These are phyloP conservation scores for Galeruca laticollis DNA, from an alignment of 2,888 invertebrate species.

Conservation along the genomic window DNA sequence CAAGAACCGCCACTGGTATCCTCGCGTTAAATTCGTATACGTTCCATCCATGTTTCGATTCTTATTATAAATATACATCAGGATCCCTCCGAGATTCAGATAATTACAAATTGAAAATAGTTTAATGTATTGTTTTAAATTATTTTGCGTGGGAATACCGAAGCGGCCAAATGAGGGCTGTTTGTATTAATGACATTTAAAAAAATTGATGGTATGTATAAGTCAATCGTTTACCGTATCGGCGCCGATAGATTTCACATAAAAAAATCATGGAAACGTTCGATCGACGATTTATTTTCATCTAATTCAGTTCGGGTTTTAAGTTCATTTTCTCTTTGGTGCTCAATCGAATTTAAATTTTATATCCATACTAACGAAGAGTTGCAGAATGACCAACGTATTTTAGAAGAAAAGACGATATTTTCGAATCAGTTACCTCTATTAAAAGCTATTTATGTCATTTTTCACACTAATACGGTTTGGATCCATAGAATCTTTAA, in stretches of 20 bases:
- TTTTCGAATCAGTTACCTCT: no score
- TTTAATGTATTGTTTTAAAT: constrained; percentile 53
- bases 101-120: constrained; percentile 58
- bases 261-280: constrained; percentile 15
- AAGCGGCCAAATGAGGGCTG: constrained; percentile 33
- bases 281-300: constrained; percentile 22
- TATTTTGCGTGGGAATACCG: constrained; percentile 52
- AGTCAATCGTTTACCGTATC: constrained; percentile 26
- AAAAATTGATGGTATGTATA: constrained; percentile 37
- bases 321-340: neutral
- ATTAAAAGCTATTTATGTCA: no score
- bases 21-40: neutral
- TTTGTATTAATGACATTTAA: constrained; percentile 43
- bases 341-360: no score
- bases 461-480: no score
- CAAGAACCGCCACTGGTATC: no score
- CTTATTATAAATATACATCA: constrained; percentile 47
- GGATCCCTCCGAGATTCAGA: constrained; percentile 42
- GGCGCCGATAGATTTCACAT: constrained; percentile 28
- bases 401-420: no score
- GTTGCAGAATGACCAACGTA: no score
- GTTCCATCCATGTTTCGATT: constrained; percentile 5
- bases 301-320: constrained; percentile 11
- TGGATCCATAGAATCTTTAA: no score
- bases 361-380: no score